Evolutionary conservation across 1,140 invertebrate genomes (phyloP), one percentile per base, ranked within the genome.

Genomic region (Trypoxylus dichotomus): DNA sequence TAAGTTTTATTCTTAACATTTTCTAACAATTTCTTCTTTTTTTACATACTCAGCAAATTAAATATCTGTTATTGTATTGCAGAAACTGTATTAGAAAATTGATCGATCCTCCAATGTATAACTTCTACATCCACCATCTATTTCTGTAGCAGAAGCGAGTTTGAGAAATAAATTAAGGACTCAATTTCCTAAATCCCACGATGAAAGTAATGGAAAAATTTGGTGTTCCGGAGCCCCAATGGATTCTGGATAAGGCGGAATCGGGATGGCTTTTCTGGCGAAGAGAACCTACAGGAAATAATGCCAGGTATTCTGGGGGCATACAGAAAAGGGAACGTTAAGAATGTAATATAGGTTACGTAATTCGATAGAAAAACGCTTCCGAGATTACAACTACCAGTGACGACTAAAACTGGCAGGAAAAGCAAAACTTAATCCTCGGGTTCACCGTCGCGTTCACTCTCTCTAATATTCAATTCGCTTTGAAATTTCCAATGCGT

Each of bases 231-330:
- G 88, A 89, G 84, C 88, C 88, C 11, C 85, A 87, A 78, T 89
- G 88, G 88, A 88, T 87, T 80, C 78, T 89, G 80, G 87, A 88
- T 80, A 81, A 86, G 19, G 83, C 86, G 2, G 86, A 86, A 73
- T 86, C 85, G n/a, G 85, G 85, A 43, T 86, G 85, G 2, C 83
- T 88, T 78, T 87, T 87, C 27, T 89, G 88, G 88, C 83, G 88
- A 19, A 84, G 88, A 75, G 86, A 88, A n/a, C 83, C 85, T 21
- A 74, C 74, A 32, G 79, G 79, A 78, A 81, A 83, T 72, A 84
- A 82, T 75, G 83, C 78, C 47, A 83, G 83, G 84, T 85, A 81
- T 76, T 43, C 73, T 3, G 43, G 29, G 27, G 41, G 73, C 43
- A 75, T 78, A 75, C 41, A 73, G 25, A 27, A 15, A 47, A 54